Conservation (phyloP, 2,797 vertebrate genomes). For the Knipowitschia caucasica region DNA sequence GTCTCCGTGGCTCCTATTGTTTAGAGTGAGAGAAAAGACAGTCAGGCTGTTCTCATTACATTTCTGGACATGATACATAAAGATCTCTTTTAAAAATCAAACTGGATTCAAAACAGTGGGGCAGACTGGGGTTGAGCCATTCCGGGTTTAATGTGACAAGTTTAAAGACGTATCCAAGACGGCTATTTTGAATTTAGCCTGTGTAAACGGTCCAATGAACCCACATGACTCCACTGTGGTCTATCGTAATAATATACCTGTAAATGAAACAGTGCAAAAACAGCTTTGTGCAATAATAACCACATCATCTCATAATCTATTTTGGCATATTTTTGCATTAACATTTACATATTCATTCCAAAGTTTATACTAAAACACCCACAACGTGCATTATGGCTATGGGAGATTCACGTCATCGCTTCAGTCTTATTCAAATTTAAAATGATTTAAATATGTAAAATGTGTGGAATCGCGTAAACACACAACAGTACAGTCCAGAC, state of each 20-base stretch:
- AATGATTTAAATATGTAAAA: neutral
- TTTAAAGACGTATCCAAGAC: conserved; percentile 41
- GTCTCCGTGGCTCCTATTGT: conserved; percentile 44
- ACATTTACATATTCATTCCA: too few species aligned
- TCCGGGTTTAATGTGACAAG: conserved; percentile 41
- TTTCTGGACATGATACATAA: conserved; percentile 39
- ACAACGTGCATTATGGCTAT: neutral
- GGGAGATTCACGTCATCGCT: neutral
- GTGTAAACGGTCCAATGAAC: conserved; percentile 24
- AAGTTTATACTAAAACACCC: neutral
- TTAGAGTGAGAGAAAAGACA: conserved; percentile 50
- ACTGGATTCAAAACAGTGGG: conserved; percentile 46
- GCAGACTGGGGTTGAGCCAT: conserved; percentile 31
- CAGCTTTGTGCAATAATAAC: conserved; percentile 26
- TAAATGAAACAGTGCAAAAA: conserved; percentile 31
- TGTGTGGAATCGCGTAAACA: neutral
- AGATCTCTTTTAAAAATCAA: conserved; percentile 8
- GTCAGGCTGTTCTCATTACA: conserved; percentile 54
- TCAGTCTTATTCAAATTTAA: neutral
- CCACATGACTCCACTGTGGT: conserved; percentile 19
- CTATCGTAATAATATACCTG: conserved; percentile 7
- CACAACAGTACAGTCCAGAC: neutral
- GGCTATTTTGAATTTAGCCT: conserved; percentile 31
- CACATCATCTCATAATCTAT: too few species aligned
- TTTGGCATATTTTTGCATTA: too few species aligned